A percentile compares a stretch with the other conserved stretches of the same genome.
These are phyloP conservation scores for Himalopsyche tibetana DNA, from an alignment of 2,888 invertebrate species.

Conservation along the genomic window DNA sequence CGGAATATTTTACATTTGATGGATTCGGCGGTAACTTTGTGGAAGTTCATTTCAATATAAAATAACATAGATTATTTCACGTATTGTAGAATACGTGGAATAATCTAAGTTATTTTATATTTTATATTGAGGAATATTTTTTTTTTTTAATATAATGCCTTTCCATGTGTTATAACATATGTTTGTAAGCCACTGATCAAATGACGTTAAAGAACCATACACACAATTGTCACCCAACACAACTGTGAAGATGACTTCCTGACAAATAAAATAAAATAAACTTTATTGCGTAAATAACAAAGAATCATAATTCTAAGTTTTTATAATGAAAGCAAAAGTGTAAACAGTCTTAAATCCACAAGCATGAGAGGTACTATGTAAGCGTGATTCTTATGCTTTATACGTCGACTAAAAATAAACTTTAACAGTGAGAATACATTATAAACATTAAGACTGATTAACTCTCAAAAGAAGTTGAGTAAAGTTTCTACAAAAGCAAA, in stretches of 20 bases:
- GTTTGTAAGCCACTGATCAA: no score
- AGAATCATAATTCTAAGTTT: background rate
- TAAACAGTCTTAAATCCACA: background rate
- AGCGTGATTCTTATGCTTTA: conserved; percentile 23
- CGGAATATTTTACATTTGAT: no score
- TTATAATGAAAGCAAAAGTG: conserved; percentile 12
- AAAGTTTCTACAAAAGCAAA: conserved; percentile 32
- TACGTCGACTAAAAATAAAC: conserved; percentile 38
- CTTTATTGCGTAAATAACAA: background rate
- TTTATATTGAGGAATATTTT: no score
- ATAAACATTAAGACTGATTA: conserved; percentile 29
- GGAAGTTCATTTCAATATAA: no score
- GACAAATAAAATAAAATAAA: background rate
- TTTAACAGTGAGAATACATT: conserved; percentile 35
- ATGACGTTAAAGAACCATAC: no score
- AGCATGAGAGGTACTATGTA: background rate
- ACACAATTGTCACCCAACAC: no score
- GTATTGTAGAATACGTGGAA: no score
- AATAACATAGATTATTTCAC: no score
- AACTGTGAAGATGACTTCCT: background rate
- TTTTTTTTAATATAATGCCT: no score
- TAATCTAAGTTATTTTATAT: no score
- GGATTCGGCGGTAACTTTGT: no score
- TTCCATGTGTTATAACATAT: no score
- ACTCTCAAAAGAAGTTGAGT: conserved; percentile 32